Evolutionary conservation across 1,140 invertebrate genomes (phyloP).

Genomic region (Hypsibius dujardini): DNA sequence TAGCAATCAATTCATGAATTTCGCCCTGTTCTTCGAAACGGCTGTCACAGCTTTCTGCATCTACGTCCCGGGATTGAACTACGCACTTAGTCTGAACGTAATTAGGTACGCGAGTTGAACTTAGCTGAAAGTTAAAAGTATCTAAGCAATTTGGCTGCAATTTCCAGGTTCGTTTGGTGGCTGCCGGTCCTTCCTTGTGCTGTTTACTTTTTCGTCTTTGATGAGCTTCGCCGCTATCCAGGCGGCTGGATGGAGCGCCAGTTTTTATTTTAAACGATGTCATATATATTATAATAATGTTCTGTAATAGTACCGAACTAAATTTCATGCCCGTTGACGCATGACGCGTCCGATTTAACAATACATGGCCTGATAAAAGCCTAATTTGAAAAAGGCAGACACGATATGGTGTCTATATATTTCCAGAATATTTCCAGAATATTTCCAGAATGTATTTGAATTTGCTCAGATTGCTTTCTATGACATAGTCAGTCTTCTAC

Average conservation of each 20-base stretch:
- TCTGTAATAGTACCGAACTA: too few species aligned
- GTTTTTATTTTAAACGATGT: constrained; percentile 42
- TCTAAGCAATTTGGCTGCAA: neutral
- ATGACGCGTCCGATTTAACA: too few species aligned
- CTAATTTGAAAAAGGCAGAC: too few species aligned
- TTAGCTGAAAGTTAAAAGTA: neutral
- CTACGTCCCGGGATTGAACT: constrained; percentile 88
- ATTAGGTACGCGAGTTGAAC: constrained; percentile 48
- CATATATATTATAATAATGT: too few species aligned
- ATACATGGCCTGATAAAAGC: too few species aligned
- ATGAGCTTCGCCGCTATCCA: constrained; percentile 82
- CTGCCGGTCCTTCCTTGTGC: constrained; percentile 87
- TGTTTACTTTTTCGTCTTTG: constrained; percentile 90
- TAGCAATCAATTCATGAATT: constrained; percentile 83
- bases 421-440: too few species aligned
- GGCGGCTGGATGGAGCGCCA: constrained; percentile 95
- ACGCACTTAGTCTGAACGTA: constrained; percentile 84
- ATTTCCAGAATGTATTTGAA: too few species aligned
- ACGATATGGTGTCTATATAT: too few species aligned
- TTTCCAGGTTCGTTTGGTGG: constrained; percentile 86
- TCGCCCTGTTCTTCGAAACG: constrained; percentile 82
- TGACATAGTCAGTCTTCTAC: too few species aligned
- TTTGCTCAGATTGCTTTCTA: too few species aligned
- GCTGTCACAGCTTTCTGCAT: constrained; percentile 76
- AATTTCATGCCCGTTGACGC: too few species aligned